phyloP scores from a whole-genome alignment of 2,888 invertebrate species.

The Bibio marci region DNA sequence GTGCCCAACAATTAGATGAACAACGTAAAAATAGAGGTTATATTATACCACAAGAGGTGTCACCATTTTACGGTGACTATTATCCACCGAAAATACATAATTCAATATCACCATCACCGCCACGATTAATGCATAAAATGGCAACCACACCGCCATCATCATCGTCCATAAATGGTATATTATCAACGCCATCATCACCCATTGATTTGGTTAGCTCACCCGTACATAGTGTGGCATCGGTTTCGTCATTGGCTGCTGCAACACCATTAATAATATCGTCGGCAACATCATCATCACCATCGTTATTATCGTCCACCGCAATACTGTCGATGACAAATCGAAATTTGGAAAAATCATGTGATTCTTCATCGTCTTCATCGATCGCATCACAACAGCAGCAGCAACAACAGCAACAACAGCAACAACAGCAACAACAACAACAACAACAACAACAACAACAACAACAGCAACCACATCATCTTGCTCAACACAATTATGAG shows the following conservation, averaged over 20 bases:
- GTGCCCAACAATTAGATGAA: conserved; percentile 77
- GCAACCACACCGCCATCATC: conserved; percentile 23
- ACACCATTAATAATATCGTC: conserved; percentile 13
- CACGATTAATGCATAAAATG: conserved; percentile 8
- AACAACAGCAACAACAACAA: not conserved
- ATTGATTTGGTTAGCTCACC: too few relatives aligned
- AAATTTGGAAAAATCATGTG: conserved; percentile 32
- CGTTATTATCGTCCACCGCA: too few relatives aligned
- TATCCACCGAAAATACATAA: not conserved
- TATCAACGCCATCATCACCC: too few relatives aligned
- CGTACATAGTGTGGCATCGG: conserved; percentile 20
- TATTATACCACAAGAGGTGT: too few relatives aligned
- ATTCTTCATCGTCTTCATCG: conserved; percentile 33
- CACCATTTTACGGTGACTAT: too few relatives aligned
- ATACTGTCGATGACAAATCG: too few relatives aligned
- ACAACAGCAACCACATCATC: not conserved
- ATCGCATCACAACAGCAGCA: not conserved
- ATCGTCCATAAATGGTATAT: conserved; percentile 1
- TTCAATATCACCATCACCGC: conserved; percentile 11
- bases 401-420: not conserved
- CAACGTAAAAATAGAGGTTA: conserved; percentile 26
- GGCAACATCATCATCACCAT: too few relatives aligned
- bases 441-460: not conserved
- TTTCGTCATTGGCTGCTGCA: conserved; percentile 15
- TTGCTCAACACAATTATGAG: too few relatives aligned